These are phyloP conservation scores for Catajapyx aquilonaris DNA, from an alignment of 1,140 invertebrate genomes.

Conservation along the genomic window DNA sequence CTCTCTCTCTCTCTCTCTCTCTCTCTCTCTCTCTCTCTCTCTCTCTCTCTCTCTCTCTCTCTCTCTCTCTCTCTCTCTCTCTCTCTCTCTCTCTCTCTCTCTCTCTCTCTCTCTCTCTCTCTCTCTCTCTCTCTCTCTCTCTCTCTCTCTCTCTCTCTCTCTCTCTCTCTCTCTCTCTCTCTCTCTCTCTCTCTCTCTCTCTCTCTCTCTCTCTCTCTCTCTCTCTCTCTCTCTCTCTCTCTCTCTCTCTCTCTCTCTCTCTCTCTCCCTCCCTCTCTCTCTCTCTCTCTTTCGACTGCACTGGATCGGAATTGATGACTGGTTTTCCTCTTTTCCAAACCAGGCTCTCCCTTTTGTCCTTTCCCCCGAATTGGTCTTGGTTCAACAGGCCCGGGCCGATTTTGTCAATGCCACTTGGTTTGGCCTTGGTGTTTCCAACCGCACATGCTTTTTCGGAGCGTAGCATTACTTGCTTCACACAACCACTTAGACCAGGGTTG, in stretches of 20 bases:
- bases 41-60: slow-evolving; percentile 1
- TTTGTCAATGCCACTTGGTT: no score
- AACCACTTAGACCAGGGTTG: no score
- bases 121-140: slow-evolving; percentile 1
- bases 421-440: no score
- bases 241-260: slow-evolving; percentile 1
- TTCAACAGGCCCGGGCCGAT: no score
- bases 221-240: slow-evolving; percentile 1
- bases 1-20: slow-evolving; percentile 1
- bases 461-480: no score
- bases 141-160: slow-evolving; percentile 1
- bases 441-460: no score
- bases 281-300: neutral
- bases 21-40: slow-evolving; percentile 1
- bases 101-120: slow-evolving; percentile 1
- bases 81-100: slow-evolving; percentile 1
- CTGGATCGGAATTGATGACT: no score
- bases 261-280: neutral
- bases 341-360: no score
- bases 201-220: slow-evolving; percentile 1
- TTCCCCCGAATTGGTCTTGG: no score
- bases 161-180: slow-evolving; percentile 1
- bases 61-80: slow-evolving; percentile 1
- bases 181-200: slow-evolving; percentile 1
- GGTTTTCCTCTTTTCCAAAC: no score